Percentiles rank a stretch among this genome's conserved stretches.
phyloP scores from a whole-genome alignment of 2,888 invertebrate species.

The Cetonia aurata region DNA sequence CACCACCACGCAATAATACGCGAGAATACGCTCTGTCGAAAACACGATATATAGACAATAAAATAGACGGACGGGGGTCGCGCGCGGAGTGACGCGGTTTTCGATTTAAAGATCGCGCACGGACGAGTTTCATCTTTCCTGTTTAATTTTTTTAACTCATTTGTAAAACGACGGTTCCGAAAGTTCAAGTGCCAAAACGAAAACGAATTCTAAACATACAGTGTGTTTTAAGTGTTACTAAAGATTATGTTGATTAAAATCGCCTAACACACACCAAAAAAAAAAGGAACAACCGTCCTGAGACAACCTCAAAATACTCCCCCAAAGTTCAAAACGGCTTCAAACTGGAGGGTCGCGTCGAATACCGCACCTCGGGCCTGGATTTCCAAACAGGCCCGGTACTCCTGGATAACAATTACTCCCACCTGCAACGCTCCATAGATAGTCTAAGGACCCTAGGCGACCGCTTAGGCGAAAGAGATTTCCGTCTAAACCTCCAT shows the following conservation, averaged over 20 bases:
- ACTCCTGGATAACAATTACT: slow-evolving; percentile 63
- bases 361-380: slow-evolving; percentile 65
- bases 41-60: background rate
- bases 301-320: background rate
- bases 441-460: slow-evolving; percentile 65
- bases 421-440: slow-evolving; percentile 65
- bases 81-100: too few relatives aligned
- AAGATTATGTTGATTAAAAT: slow-evolving; percentile 4
- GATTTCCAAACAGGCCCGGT: slow-evolving; percentile 65
- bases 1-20: background rate
- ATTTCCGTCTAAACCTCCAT: slow-evolving; percentile 63
- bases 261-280: background rate
- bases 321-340: slow-evolving; percentile 12
- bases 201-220: background rate
- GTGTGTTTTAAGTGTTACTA: slow-evolving; percentile 10
- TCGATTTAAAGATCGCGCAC: too few relatives aligned
- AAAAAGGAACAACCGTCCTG: slow-evolving; percentile 8
- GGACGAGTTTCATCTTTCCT: too few relatives aligned
- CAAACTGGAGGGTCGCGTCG: slow-evolving; percentile 65
- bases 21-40: too few relatives aligned
- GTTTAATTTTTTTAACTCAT: background rate
- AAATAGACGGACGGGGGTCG: too few relatives aligned
- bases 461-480: slow-evolving; percentile 65
- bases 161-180: background rate
- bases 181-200: background rate